Evolutionary conservation across 2,797 vertebrate species (phyloP), one percentile per base, ranked within the genome.

Genomic region (Ceyx erithaca): DNA sequence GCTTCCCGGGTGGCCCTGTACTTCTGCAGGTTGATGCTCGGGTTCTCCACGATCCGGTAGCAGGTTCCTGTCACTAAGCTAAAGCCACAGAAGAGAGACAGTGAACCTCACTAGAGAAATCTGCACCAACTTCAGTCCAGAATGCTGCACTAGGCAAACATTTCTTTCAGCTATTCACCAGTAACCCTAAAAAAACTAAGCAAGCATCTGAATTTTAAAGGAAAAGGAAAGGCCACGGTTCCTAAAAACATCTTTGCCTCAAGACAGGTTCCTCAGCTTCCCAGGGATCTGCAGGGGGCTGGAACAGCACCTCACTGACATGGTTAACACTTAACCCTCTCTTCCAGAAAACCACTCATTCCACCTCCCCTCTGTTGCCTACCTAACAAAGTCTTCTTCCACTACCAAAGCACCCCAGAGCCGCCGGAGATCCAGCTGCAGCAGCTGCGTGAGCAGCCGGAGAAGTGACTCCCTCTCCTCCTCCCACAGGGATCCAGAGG

Each of bases 311-410:
- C 14, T 73, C 48, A n/a, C 12, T 43, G 19, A 5, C 10, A 81
- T 14, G 55, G 40, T 48, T 33, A 78, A 51, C 22, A 69, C 30
- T 70, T 80, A 70, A 33, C 10, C 12, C 23, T 59, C 70, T 31
- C 18, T n/a, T 31, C 40, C 33, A 67, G 45, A 92, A 82, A 89
- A 41, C 7, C 18, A 48, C 61, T 35, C 61, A 52, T 66, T 43
- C 28, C 71, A 80, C 14, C 22, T 33, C 58, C 48, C 19, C 26
- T 21, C 26, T 21, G 62, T 31, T 8, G 35, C 48, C 37, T 48
- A 99, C 99, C 98, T 98, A 94, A 98, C 97, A 96, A 99, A 99
- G 58, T 99, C 99, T 95, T 99, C 99, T 89, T 99, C 99, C 43
- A 99, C 98, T 33, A 98, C 48, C 3, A 98, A 98, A 79, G 98